Evolutionary conservation across 2,797 vertebrate species (phyloP).

Genomic region (Lagorchestes hirsutus): DNA sequence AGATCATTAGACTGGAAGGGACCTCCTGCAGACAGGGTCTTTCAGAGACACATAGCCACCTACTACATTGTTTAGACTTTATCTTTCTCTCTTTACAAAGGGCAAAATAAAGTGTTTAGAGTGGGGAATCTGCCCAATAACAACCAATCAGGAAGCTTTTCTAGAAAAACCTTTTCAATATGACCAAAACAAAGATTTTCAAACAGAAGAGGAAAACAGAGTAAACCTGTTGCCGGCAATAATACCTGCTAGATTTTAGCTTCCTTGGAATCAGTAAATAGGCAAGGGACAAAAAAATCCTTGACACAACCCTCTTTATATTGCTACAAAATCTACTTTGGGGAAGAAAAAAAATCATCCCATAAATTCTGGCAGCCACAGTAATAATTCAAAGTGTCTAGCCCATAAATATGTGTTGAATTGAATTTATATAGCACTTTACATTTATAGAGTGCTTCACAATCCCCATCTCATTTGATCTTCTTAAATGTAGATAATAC

Average conservation of each 20-base stretch:
- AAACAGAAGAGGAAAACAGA: slow-evolving; percentile 29
- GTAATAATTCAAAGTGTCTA: slow-evolving; percentile 1
- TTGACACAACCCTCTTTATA: not conserved
- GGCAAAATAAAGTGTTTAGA: not conserved
- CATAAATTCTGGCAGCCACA: not conserved
- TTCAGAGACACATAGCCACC: slow-evolving; percentile 5
- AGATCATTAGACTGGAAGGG: slow-evolving; percentile 22
- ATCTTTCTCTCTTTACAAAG: slow-evolving; percentile 49
- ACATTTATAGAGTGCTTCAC: not conserved
- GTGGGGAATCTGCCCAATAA: not conserved
- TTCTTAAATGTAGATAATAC: not conserved
- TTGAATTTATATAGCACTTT: not conserved
- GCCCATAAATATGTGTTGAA: not conserved
- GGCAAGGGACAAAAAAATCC: not conserved
- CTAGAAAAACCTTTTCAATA: not conserved
- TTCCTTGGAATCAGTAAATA: not conserved
- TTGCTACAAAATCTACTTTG: not conserved
- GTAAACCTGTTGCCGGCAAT: not conserved
- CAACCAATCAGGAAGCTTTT: slow-evolving; percentile 14
- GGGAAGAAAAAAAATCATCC: not conserved
- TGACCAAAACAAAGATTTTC: slow-evolving; percentile 29
- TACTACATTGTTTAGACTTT: slow-evolving; percentile 33
- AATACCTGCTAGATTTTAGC: slow-evolving; percentile 9
- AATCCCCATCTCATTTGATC: not conserved
- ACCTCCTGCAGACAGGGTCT: slow-evolving; percentile 21